phyloP scores from a whole-genome alignment of 53 echinoderm and acorn worm genomes.

The Antedon mediterranea region DNA sequence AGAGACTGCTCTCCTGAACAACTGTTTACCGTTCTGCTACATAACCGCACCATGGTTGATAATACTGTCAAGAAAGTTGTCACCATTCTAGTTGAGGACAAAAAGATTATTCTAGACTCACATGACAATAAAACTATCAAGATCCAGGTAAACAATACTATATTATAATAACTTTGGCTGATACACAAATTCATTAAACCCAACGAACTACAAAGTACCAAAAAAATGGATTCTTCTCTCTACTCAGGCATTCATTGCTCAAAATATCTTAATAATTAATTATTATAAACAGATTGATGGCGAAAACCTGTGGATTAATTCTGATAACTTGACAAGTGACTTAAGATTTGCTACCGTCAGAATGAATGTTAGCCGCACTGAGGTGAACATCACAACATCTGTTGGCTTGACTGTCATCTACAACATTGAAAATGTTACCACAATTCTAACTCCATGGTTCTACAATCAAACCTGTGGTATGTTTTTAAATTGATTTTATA shows the following conservation, averaged over 20 bases:
- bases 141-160: background rate
- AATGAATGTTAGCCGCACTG: slow-evolving; percentile 18
- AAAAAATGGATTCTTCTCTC: no score
- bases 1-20: slow-evolving; percentile 46
- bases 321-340: background rate
- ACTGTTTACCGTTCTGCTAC: slow-evolving; percentile 49
- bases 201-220: no score
- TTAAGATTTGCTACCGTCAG: slow-evolving; percentile 15
- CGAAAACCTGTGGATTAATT: background rate
- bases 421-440: slow-evolving; percentile 22
- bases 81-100: slow-evolving; percentile 17
- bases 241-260: no score
- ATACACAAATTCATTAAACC: no score
- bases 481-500: background rate
- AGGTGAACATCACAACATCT: slow-evolving; percentile 15
- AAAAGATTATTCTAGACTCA: slow-evolving; percentile 27
- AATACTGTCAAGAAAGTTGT: slow-evolving; percentile 10
- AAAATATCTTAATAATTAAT: background rate
- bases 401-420: slow-evolving; percentile 30
- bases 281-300: background rate
- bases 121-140: background rate
- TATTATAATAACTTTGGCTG: background rate
- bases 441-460: slow-evolving; percentile 28
- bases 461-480: slow-evolving; percentile 52
- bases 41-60: slow-evolving; percentile 23